Conservation (phyloP, 2,888 invertebrate genomes). For the Drosophila anomalata region DNA sequence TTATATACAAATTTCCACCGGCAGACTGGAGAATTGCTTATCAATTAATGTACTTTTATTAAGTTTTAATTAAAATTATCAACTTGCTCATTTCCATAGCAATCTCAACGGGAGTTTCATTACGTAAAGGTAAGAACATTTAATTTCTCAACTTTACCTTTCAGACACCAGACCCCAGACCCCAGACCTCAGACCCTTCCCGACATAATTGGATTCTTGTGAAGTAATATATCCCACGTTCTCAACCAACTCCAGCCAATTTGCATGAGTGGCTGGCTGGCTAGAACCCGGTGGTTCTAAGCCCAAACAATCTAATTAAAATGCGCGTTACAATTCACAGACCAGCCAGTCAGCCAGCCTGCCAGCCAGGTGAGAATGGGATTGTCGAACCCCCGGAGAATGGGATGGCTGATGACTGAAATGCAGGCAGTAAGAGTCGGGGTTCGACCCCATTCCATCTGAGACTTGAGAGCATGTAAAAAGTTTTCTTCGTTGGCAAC, state of each 20-base stretch:
- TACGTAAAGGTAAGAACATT: conserved; percentile 5
- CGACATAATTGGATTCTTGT: conserved; percentile 33
- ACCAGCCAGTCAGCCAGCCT: conserved; percentile 11
- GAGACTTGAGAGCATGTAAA: conserved; percentile 64
- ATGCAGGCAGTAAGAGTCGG: neutral
- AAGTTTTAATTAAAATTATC: conserved; percentile 17
- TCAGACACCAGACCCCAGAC: too few relatives aligned
- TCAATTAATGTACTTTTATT: conserved; percentile 31
- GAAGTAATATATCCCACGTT: conserved; percentile 24
- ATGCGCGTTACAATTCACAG: conserved; percentile 69
- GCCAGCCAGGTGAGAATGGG: conserved; percentile 9
- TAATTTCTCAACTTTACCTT: conserved; percentile 1
- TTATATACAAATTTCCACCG: neutral
- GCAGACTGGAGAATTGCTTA: conserved; percentile 11
- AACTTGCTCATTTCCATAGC: conserved; percentile 23
- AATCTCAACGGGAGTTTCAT: conserved; percentile 19
- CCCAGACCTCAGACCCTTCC: too few relatives aligned
- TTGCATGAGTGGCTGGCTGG: conserved; percentile 19
- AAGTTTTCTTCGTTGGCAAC: conserved; percentile 35
- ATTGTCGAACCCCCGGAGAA: neutral
- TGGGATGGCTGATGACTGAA: neutral
- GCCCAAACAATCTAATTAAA: conserved; percentile 62
- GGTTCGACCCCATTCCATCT: conserved; percentile 53
- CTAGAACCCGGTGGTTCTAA: conserved; percentile 17
- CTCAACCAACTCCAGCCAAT: conserved; percentile 16